These are phyloP conservation scores for Hirudo medicinalis DNA, from an alignment of 1,140 invertebrate species.

Conservation along the genomic window DNA sequence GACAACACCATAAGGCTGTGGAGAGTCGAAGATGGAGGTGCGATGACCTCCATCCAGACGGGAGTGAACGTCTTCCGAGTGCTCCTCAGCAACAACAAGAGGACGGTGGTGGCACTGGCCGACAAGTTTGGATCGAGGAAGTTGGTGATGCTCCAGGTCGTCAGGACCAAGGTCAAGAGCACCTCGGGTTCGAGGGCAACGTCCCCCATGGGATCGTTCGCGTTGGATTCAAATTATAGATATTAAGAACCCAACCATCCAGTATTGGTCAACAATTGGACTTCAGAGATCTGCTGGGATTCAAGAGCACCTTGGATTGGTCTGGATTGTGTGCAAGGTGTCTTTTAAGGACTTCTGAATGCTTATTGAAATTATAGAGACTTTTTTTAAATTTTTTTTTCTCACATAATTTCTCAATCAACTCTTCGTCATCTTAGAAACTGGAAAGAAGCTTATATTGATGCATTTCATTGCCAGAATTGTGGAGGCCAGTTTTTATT, in stretches of 20 bases:
- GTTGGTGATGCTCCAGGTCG: conserved; percentile 41
- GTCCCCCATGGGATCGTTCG: conserved; percentile 13
- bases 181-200: conserved; percentile 24
- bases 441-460: too few relatives aligned
- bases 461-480: too few relatives aligned
- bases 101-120: conserved; percentile 40
- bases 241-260: not conserved
- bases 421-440: too few relatives aligned
- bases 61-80: conserved; percentile 39
- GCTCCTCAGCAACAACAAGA: conserved; percentile 37
- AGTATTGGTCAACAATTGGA: too few relatives aligned
- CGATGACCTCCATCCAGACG: conserved; percentile 37
- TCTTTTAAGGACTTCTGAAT: too few relatives aligned
- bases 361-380: too few relatives aligned
- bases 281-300: too few relatives aligned
- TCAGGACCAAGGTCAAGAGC: conserved; percentile 33
- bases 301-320: too few relatives aligned
- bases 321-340: too few relatives aligned
- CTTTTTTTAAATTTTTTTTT: too few relatives aligned
- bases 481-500: too few relatives aligned
- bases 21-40: conserved; percentile 32
- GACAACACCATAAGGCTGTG: conserved; percentile 41
- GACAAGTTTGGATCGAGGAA: conserved; percentile 39
- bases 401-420: too few relatives aligned
- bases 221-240: conserved; percentile 2